Base-by-base conservation (phyloP, 2,113 vertebrate species). In the Nerophis lumbriciformis region DNA sequence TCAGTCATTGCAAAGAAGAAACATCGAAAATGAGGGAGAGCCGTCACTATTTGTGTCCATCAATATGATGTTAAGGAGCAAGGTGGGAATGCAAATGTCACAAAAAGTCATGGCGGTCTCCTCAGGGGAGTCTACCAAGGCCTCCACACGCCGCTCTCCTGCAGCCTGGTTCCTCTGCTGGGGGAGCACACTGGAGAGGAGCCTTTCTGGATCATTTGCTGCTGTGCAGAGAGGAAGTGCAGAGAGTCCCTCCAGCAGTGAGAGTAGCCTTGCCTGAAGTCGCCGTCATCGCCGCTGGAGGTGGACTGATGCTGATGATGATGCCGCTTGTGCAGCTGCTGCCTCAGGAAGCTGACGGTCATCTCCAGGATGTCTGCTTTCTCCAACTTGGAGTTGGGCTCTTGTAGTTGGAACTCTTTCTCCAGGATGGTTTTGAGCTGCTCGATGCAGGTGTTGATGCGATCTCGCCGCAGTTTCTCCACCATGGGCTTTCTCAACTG, bases 381-480 rank as follows among this genome's bases (percentile, higher is more conserved):
- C 83, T 93, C 92, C 77, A 94, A 90, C 85, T 94, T 94, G 78
- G 92, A 90, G 78, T 83, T 92, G 82, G 92, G 92, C 80, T 93
- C 92, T 50, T 90, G 88, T 6, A 89, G 84, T 70, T 91, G 91
- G 64, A 95, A 93, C 79, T 94, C 91, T 63, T 93, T 93, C 81
- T 92, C 92, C 85, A 93, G 83, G n/a, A 94, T 90, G 62, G 81
- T 37, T 73, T 90, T 91, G 19, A 92, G 88, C 70, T 93, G 89
- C 66, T 91, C 91, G 9, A 93, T 93, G 87, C 91, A 90, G 77
- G 69, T 85, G 81, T 93, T 93, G 65, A 93, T 92, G 50, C 91
- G 91, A 65, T 93, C 91, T 50, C 92, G 75, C 42, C 93, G 93
- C 92, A 93, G 93, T 64, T 95, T 96, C 80, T 95, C 94, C 75